Evolutionary conservation across 2,113 vertebrate genomes (phyloP).

Genomic region (Neomonachus schauinslandi): DNA sequence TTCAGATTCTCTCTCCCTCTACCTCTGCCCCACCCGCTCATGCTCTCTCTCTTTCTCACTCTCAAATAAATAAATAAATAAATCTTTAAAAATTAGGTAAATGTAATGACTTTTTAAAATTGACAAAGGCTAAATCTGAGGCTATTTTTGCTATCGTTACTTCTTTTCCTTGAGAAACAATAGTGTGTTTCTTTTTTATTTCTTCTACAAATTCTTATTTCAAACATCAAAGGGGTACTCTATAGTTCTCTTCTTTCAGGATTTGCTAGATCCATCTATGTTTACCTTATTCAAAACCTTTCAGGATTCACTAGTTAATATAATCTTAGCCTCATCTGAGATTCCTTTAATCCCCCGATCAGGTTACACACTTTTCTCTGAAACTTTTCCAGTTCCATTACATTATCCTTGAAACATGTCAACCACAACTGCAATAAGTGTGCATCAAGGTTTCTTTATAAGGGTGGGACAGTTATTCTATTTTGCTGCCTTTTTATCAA

Average conservation of each 20-base stretch:
- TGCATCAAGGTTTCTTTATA: not conserved
- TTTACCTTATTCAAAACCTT: slow-evolving; percentile 48
- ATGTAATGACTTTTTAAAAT: not conserved
- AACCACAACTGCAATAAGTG: not conserved
- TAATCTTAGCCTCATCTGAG: slow-evolving; percentile 37
- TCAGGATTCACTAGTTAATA: slow-evolving; percentile 38
- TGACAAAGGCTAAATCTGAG: not conserved
- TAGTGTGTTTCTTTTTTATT: not conserved
- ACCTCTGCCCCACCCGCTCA: not conserved
- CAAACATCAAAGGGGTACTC: not conserved
- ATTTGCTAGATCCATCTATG: slow-evolving; percentile 26
- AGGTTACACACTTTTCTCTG: slow-evolving; percentile 45
- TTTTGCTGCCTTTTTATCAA: slow-evolving; percentile 22
- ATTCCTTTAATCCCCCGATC: not conserved
- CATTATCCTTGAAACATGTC: slow-evolving; percentile 44
- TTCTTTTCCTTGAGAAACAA: slow-evolving; percentile 4
- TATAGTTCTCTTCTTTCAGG: not conserved
- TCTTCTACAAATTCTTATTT: slow-evolving; percentile 36
- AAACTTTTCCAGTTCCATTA: slow-evolving; percentile 40
- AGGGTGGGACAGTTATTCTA: not conserved
- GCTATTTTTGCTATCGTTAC: slow-evolving; percentile 36
- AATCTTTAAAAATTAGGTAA: not conserved
- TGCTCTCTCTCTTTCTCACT: not conserved
- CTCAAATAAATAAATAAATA: not conserved
- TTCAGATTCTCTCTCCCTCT: not conserved